Conservation (phyloP, 2,113 vertebrate species). For the Sander vitreus region DNA sequence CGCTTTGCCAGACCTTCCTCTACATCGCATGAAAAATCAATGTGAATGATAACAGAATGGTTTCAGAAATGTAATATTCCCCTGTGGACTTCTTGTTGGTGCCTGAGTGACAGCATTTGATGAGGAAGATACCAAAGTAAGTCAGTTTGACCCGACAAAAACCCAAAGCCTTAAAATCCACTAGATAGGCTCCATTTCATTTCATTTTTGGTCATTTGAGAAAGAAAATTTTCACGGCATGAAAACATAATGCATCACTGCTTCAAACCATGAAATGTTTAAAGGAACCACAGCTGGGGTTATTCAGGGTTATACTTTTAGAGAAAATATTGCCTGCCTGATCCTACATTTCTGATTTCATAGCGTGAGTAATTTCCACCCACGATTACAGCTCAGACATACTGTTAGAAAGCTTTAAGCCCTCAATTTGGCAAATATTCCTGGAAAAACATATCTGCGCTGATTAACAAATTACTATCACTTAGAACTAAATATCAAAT, state of each 20-base stretch:
- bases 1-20: too few species aligned
- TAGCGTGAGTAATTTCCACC: conserved; percentile 17
- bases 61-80: neutral
- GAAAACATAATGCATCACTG: conserved; percentile 38
- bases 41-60: conserved; percentile 4
- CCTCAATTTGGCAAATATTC: conserved; percentile 25
- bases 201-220: neutral
- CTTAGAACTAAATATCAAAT: conserved; percentile 16
- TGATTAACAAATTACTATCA: conserved; percentile 19
- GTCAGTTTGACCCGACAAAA: neutral
- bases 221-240: conserved; percentile 7
- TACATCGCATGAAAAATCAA: conserved; percentile 16
- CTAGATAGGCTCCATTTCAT: neutral
- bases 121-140: neutral
- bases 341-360: conserved; percentile 44
- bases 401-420: conserved; percentile 6
- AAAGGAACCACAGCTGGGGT: conserved; percentile 5
- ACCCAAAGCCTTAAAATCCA: neutral
- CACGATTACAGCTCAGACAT: conserved; percentile 29
- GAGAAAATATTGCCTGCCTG: conserved; percentile 11
- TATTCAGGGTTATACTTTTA: conserved; percentile 16
- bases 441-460: conserved; percentile 9
- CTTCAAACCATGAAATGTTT: conserved; percentile 30
- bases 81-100: neutral
- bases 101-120: neutral